phyloP scores from a whole-genome alignment of 2,888 invertebrate species.

The Perithous albicinctus region DNA sequence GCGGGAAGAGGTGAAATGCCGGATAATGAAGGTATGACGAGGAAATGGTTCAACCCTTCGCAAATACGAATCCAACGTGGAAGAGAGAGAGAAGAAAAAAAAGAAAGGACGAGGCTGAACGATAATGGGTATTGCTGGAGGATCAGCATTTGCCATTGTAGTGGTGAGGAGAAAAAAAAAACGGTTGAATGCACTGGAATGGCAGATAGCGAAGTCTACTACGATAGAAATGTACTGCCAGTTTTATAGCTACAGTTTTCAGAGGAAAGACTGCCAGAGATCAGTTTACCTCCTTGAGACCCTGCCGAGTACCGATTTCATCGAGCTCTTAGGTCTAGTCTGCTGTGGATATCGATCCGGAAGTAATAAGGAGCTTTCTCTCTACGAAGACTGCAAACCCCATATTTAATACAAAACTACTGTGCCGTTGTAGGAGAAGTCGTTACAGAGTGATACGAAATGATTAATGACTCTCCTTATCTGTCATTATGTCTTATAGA shows the following conservation, averaged over 20 bases:
- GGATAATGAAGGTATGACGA: conserved; percentile 41
- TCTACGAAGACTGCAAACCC: conserved; percentile 7
- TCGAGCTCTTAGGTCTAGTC: neutral
- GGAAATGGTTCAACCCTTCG: conserved; percentile 7
- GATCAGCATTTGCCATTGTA: conserved; percentile 16
- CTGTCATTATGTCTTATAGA: neutral
- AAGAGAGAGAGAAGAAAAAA: neutral
- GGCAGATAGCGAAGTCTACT: neutral
- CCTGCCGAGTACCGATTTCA: conserved; percentile 14
- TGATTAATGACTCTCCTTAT: neutral
- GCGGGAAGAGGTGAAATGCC: conserved; percentile 13
- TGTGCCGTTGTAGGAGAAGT: neutral
- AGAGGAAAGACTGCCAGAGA: conserved; percentile 18
- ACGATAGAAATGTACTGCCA: neutral
- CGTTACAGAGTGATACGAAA: neutral
- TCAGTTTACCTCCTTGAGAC: conserved; percentile 34
- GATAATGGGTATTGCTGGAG: conserved; percentile 38
- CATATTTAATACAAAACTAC: neutral
- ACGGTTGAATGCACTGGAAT: neutral
- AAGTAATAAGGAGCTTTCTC: conserved; percentile 30
- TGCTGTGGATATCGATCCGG: conserved; percentile 55
- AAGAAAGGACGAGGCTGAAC: conserved; percentile 22
- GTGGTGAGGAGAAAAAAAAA: neutral
- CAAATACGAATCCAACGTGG: conserved; percentile 1
- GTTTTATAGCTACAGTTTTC: neutral